Percentiles rank a stretch among this genome's conserved stretches.
These are phyloP conservation scores for Balearica regulorum DNA, from an alignment of 2,797 vertebrate species.

Conservation along the genomic window DNA sequence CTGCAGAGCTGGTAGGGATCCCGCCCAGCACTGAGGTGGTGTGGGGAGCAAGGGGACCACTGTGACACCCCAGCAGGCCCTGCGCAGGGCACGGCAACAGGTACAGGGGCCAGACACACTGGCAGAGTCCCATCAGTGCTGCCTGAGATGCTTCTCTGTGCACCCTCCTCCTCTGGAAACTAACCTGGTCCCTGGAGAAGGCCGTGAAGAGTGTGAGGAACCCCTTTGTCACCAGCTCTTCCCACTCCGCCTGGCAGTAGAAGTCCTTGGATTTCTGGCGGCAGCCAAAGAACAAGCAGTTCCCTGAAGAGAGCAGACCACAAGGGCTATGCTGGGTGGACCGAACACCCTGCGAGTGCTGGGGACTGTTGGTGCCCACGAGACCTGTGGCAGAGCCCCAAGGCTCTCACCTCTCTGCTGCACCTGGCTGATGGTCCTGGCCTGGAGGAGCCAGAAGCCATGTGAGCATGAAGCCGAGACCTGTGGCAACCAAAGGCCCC, in stretches of 20 bases:
- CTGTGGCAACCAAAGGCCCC: neutral
- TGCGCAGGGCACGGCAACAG: neutral
- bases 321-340: neutral
- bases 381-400: neutral
- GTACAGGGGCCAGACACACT: neutral
- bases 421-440: neutral
- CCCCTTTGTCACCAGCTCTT: conserved; percentile 72
- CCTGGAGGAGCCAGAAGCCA: neutral
- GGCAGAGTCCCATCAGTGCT: neutral
- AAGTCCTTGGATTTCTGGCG: conserved; percentile 86
- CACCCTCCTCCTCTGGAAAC: neutral
- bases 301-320: conserved; percentile 72
- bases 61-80: neutral
- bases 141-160: neutral
- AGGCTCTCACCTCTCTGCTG: neutral
- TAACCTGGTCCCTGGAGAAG: conserved; percentile 95
- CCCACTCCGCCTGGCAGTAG: conserved; percentile 87
- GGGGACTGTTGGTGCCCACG: neutral
- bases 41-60: neutral
- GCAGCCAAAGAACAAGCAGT: conserved; percentile 91
- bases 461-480: neutral
- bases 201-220: conserved; percentile 84
- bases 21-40: neutral
- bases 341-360: fast-evolving
- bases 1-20: neutral